A percentile compares a stretch with the other conserved stretches of the same genome.
Evolutionary conservation across 1,140 invertebrate species (phyloP).

Genomic region (Heliconius nattereri): DNA sequence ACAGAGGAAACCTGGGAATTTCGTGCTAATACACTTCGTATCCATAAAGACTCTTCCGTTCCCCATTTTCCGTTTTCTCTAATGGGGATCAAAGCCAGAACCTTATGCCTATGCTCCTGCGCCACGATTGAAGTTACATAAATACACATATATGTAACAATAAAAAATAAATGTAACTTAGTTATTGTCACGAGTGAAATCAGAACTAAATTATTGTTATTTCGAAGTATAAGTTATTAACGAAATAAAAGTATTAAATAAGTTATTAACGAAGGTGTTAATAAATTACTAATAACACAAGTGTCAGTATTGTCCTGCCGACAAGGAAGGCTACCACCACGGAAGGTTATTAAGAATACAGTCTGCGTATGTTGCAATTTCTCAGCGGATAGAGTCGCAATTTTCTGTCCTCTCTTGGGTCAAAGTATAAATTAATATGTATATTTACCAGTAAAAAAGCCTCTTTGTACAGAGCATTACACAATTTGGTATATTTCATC

Average conservation of each 20-base stretch:
- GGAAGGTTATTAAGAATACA: neutral
- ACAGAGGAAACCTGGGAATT: too few relatives aligned
- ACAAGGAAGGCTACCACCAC: neutral
- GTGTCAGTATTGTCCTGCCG: neutral
- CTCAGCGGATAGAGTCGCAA: neutral
- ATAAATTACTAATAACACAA: neutral
- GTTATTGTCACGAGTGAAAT: too few relatives aligned
- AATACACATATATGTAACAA: too few relatives aligned
- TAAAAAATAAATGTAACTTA: too few relatives aligned
- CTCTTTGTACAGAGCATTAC: neutral
- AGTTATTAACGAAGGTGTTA: neutral
- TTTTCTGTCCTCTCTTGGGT: neutral
- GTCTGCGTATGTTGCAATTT: neutral
- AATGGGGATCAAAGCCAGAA: too few relatives aligned
- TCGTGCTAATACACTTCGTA: too few relatives aligned
- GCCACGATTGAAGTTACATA: too few relatives aligned
- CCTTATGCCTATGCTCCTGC: too few relatives aligned
- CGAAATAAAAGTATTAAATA: too few relatives aligned
- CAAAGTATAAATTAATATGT: neutral
- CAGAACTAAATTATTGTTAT: too few relatives aligned
- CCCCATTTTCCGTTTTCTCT: too few relatives aligned
- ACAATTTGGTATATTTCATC: conserved; percentile 16
- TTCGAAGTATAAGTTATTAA: neutral
- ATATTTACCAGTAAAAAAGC: neutral
- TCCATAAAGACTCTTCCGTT: too few relatives aligned